Evolutionary conservation across 2,113 vertebrate genomes (phyloP), one percentile per base, ranked within the genome.

Genomic region (Scolopax mira): DNA sequence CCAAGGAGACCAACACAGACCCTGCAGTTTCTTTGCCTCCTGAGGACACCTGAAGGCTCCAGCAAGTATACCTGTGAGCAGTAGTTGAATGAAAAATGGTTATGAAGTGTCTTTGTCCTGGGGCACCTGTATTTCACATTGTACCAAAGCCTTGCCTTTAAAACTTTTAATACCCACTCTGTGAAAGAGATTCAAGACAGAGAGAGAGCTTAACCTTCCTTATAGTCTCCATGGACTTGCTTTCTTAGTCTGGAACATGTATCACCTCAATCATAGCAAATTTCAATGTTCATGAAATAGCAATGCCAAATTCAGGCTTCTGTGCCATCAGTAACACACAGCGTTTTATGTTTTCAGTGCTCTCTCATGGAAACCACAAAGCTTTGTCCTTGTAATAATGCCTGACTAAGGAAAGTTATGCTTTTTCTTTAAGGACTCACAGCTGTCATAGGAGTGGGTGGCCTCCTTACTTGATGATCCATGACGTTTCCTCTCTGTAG

Each of bases 321-420:
- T 41, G 39, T 54, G 24, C 22, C 64, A 49, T 39, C 31, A 17
- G 51, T 30, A 30, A 28, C 12, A 16, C 48, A 3, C 11, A 41
- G 24, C 6, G 9, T 27, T 62, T 69, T 10, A 13, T 7, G 8
- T 31, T 10, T 25, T 22, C 37, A 48, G 2, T n/a, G 22, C 5
- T 42, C 22, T 41, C 35, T 27, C 30, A 27, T 4, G 8, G 31
- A 30, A 69, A 25, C 15, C 17, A 84, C 19, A 78, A 21, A 69
- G 31, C 31, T 67, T 72, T 15, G 1, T 18, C 78, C 65, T 49
- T 78, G 39, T 52, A 49, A 25, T 13, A 51, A 37, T 41, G 39
- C 9, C 41, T 14, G 25, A 33, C 5, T 5, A 44, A 33, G 18
- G 18, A 57, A 64, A 9, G 11, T 8, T 1, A 4, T 5, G 1